A percentile compares a stretch with the other conserved stretches of the same genome.
These are phyloP conservation scores for Leptestheria dahalacensis DNA, from an alignment of 1,140 invertebrate species.

Conservation along the genomic window DNA sequence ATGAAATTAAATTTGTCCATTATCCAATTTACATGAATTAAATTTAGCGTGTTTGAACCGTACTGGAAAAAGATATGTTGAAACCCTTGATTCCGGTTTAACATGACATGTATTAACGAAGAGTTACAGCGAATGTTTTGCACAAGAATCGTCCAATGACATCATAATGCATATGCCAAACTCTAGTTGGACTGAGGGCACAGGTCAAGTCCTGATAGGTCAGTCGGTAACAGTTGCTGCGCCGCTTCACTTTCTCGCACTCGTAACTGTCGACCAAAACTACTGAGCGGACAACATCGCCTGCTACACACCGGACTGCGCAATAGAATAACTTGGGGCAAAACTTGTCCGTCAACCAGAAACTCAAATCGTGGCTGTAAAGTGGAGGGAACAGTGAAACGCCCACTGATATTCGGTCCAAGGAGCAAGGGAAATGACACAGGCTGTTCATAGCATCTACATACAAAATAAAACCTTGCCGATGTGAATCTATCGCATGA, in stretches of 20 bases:
- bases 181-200: slow-evolving; percentile 27
- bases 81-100: too few relatives aligned
- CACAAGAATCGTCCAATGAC: slow-evolving; percentile 26
- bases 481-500: too few relatives aligned
- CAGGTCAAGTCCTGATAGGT: slow-evolving; percentile 27
- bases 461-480: too few relatives aligned
- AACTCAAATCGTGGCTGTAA: slow-evolving; percentile 19
- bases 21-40: too few relatives aligned
- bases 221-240: slow-evolving; percentile 29
- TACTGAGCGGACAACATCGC: slow-evolving; percentile 1
- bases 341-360: slow-evolving; percentile 15
- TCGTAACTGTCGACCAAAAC: slow-evolving; percentile 5
- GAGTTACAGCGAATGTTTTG: not conserved
- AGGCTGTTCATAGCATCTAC: too few relatives aligned
- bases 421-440: slow-evolving; percentile 8
- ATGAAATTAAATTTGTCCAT: too few relatives aligned
- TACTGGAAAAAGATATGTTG: too few relatives aligned
- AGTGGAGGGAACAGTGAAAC: slow-evolving; percentile 15
- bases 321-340: slow-evolving; percentile 11
- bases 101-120: too few relatives aligned
- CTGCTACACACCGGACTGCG: slow-evolving; percentile 12
- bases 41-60: too few relatives aligned
- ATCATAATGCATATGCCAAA: slow-evolving; percentile 30
- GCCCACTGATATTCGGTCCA: too few relatives aligned
- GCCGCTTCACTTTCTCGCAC: slow-evolving; percentile 16